Evolutionary conservation across 2,113 vertebrate genomes (phyloP).

Genomic region (Chaetodon auriga): DNA sequence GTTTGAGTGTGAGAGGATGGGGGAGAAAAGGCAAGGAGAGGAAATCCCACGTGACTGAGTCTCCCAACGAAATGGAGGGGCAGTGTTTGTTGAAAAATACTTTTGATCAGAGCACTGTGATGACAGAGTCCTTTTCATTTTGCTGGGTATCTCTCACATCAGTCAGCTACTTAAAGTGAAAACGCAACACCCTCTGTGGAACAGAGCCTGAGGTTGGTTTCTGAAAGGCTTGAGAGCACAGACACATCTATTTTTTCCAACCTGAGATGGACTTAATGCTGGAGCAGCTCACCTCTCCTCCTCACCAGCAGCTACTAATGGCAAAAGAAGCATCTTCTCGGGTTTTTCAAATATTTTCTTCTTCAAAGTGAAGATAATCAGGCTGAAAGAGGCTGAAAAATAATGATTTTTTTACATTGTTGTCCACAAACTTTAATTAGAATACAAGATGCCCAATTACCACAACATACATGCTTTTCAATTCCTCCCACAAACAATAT

Average conservation of each 20-base stretch:
- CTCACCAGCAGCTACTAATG: conserved; percentile 18
- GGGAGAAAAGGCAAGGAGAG: not conserved
- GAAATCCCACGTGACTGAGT: conserved; percentile 30
- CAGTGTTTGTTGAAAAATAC: conserved; percentile 36
- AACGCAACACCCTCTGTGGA: conserved; percentile 14
- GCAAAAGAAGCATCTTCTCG: conserved; percentile 24
- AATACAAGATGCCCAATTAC: not conserved
- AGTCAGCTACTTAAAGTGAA: conserved; percentile 44
- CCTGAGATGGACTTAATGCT: conserved; percentile 43
- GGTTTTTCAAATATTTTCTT: not conserved
- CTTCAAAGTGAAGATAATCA: not conserved
- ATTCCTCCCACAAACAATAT: not conserved
- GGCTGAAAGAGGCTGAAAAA: not conserved
- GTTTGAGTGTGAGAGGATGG: not conserved
- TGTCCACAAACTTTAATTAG: not conserved
- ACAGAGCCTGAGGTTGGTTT: conserved; percentile 31
- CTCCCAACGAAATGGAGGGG: conserved; percentile 24
- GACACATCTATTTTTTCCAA: conserved; percentile 29
- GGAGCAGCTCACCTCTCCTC: conserved; percentile 26
- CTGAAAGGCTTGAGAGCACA: conserved; percentile 49
- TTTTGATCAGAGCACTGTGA: conserved; percentile 43
- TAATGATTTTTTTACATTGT: not conserved
- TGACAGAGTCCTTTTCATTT: conserved; percentile 47
- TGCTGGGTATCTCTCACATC: conserved; percentile 43
- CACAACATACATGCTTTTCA: not conserved